These are phyloP conservation scores for Monochamus alternatus DNA, from an alignment of 2,888 invertebrate species.

Conservation along the genomic window DNA sequence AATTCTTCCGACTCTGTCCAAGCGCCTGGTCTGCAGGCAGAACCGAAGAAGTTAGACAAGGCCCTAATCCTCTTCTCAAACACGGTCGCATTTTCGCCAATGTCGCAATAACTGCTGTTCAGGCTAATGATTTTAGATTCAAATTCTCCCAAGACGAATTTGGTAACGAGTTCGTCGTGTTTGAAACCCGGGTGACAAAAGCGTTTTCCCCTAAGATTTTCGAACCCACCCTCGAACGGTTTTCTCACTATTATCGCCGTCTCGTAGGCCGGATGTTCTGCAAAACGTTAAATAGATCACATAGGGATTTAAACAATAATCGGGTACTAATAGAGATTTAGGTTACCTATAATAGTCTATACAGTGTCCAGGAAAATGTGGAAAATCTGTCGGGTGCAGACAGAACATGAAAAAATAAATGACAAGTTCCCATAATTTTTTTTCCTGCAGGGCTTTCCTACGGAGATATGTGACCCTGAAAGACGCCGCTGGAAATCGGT, in stretches of 20 bases:
- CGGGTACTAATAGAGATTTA: too few relatives aligned
- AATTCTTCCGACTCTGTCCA: slow-evolving; percentile 76
- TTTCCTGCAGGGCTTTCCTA: too few relatives aligned
- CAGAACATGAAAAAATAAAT: too few relatives aligned
- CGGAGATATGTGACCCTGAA: too few relatives aligned
- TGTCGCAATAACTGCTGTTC: slow-evolving; percentile 53
- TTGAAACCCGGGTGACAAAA: slow-evolving; percentile 81
- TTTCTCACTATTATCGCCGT: slow-evolving; percentile 76
- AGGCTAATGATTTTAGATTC: slow-evolving; percentile 68
- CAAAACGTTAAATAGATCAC: slow-evolving; percentile 34
- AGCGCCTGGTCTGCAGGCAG: slow-evolving; percentile 82
- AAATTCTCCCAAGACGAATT: slow-evolving; percentile 76
- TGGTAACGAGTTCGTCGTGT: slow-evolving; percentile 74
- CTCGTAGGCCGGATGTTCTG: slow-evolving; percentile 70
- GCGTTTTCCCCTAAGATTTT: slow-evolving; percentile 72
- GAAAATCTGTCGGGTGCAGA: too few relatives aligned
- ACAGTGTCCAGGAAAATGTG: too few relatives aligned
- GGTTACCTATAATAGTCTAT: too few relatives aligned
- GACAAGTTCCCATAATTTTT: too few relatives aligned
- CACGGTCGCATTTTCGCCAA: slow-evolving; percentile 66
- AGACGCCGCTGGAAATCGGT: too few relatives aligned
- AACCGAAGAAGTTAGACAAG: slow-evolving; percentile 77
- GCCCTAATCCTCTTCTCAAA: slow-evolving; percentile 77
- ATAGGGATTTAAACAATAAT: too few relatives aligned
- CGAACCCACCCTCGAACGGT: slow-evolving; percentile 71